phyloP scores from a whole-genome alignment of 2,113 vertebrate species.

The Eira barbara region DNA sequence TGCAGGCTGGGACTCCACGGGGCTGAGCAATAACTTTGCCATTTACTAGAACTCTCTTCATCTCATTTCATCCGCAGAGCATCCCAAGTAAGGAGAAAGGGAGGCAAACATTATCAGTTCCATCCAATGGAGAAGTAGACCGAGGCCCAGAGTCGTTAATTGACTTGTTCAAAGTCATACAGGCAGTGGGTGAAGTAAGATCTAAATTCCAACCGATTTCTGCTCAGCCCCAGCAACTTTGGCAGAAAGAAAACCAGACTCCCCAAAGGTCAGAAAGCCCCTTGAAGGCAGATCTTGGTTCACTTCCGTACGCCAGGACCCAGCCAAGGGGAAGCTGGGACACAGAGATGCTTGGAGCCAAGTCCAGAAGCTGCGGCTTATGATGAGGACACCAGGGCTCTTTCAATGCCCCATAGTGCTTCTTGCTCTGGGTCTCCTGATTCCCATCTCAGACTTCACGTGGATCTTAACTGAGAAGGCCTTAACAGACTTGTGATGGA shows the following conservation, averaged over 20 bases:
- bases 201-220: not conserved
- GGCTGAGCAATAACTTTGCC: not conserved
- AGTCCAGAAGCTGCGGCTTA: not conserved
- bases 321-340: not conserved
- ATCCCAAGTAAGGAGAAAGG: not conserved
- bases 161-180: not conserved
- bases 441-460: not conserved
- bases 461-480: conserved; percentile 21
- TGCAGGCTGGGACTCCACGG: not conserved
- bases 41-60: not conserved
- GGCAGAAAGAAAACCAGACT: not conserved
- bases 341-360: not conserved
- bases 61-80: not conserved
- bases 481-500: not conserved
- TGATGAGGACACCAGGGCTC: not conserved
- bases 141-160: not conserved
- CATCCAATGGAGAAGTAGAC: not conserved
- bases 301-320: not conserved
- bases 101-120: not conserved
- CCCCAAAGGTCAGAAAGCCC: conserved; percentile 8
- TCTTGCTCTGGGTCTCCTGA: not conserved
- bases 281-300: not conserved
- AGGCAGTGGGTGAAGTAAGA: not conserved
- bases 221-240: not conserved
- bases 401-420: not conserved